Conservation (phyloP, 2,888 invertebrate genomes). For the Tanytarsus gracilentus region DNA sequence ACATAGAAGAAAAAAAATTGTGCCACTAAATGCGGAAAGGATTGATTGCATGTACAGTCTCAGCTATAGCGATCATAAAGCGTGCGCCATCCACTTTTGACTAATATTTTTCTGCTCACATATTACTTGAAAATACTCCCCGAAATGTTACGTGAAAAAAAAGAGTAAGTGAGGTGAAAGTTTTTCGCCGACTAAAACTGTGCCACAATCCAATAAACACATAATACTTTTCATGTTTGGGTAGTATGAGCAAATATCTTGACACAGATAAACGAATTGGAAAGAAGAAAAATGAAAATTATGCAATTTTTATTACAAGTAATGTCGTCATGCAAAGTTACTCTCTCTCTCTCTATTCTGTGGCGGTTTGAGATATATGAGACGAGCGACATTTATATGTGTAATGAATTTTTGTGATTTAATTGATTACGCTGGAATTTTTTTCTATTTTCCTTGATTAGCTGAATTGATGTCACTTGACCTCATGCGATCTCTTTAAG, state of each 20-base stretch:
- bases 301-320: conserved; percentile 4
- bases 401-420: conserved; percentile 15
- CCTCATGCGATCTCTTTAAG: conserved; percentile 33
- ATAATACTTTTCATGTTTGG: conserved; percentile 27
- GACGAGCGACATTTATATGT: conserved; percentile 14
- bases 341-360: not conserved
- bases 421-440: conserved; percentile 25
- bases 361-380: not conserved
- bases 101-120: too few species aligned
- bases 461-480: conserved; percentile 45
- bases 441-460: conserved; percentile 38
- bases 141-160: conserved; percentile 43
- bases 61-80: too few species aligned
- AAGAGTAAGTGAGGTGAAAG: too few species aligned
- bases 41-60: too few species aligned
- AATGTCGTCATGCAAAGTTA: conserved; percentile 20
- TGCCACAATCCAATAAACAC: conserved; percentile 29
- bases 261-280: conserved; percentile 19
- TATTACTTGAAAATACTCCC: not conserved
- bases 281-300: conserved; percentile 4
- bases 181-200: conserved; percentile 35
- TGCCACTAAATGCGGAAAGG: conserved; percentile 10
- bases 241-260: conserved; percentile 17
- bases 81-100: too few species aligned
- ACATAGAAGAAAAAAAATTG: not conserved